Conservation (phyloP, 2,888 invertebrate species). For the Philopedon plagiatum region DNA sequence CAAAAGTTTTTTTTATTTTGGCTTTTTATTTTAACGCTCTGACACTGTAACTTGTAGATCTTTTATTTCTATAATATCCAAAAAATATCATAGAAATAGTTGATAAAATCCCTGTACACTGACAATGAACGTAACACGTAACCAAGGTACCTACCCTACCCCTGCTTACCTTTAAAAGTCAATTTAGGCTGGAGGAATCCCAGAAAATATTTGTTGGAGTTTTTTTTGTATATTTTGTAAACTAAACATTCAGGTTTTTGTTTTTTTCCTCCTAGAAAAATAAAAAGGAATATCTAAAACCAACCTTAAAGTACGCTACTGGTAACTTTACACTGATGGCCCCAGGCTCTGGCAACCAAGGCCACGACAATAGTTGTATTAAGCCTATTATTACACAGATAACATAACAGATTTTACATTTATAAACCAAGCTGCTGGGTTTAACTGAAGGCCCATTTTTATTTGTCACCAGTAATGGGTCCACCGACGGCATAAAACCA, state of each 20-base stretch:
- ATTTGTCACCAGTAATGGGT: conserved; percentile 34
- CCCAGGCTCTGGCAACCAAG: conserved; percentile 58
- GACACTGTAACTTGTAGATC: too few species aligned
- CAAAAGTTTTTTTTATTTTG: not conserved
- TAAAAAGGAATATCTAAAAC: not conserved
- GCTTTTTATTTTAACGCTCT: not conserved
- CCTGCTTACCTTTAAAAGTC: too few species aligned
- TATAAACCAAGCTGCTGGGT: conserved; percentile 38
- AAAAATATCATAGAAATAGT: too few species aligned
- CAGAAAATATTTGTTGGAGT: too few species aligned
- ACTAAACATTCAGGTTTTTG: too few species aligned
- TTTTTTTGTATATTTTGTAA: too few species aligned
- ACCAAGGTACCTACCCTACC: too few species aligned
- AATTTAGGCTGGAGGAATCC: too few species aligned
- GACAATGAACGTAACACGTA: too few species aligned
- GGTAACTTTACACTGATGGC: conserved; percentile 1
- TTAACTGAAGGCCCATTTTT: conserved; percentile 40
- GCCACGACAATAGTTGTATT: conserved; percentile 66
- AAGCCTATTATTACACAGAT: conserved; percentile 59
- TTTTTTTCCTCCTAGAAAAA: too few species aligned
- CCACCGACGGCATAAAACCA: conserved; percentile 21
- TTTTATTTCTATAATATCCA: too few species aligned
- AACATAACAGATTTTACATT: conserved; percentile 50
- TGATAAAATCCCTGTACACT: too few species aligned
- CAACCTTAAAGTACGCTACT: not conserved